These are phyloP conservation scores for Pseudochromis fuscus DNA, from an alignment of 2,797 vertebrate genomes.

Conservation along the genomic window DNA sequence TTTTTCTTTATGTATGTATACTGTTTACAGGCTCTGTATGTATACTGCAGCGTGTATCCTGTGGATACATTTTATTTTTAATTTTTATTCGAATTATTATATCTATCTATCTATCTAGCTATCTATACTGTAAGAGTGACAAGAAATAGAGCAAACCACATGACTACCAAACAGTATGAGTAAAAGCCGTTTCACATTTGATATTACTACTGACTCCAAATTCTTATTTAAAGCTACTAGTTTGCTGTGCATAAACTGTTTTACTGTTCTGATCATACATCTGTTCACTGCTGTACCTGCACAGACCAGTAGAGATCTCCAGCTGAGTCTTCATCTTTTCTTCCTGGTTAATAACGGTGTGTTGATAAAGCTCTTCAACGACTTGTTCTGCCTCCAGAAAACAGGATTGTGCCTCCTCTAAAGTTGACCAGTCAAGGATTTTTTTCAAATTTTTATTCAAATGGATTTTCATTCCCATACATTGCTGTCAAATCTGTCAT, in stretches of 20 bases:
- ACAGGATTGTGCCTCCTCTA: conserved; percentile 77
- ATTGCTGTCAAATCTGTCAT: background rate
- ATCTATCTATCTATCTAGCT: too few species aligned
- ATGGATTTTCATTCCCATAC: background rate
- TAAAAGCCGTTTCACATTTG: conserved; percentile 26
- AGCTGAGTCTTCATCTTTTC: conserved; percentile 77
- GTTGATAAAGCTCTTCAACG: conserved; percentile 75
- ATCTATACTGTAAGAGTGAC: too few species aligned
- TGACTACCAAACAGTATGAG: background rate
- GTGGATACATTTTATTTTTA: too few species aligned
- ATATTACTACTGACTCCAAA: background rate
- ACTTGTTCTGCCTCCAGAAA: conserved; percentile 77
- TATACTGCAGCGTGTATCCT: too few species aligned
- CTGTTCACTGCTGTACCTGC: conserved; percentile 73
- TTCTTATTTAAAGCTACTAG: background rate
- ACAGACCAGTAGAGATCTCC: conserved; percentile 75
- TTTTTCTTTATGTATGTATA: too few species aligned
- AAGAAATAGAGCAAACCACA: conserved; percentile 62
- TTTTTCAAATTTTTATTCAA: background rate
- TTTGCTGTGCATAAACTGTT: background rate
- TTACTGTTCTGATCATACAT: background rate
- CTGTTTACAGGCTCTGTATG: too few species aligned
- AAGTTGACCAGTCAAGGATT: conserved; percentile 78
- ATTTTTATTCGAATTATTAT: too few species aligned
- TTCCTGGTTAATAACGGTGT: conserved; percentile 66